Percentiles rank a stretch among this genome's conserved stretches.
Evolutionary conservation across 2,888 invertebrate species (phyloP).

Genomic region (Lochmaea crataegi): DNA sequence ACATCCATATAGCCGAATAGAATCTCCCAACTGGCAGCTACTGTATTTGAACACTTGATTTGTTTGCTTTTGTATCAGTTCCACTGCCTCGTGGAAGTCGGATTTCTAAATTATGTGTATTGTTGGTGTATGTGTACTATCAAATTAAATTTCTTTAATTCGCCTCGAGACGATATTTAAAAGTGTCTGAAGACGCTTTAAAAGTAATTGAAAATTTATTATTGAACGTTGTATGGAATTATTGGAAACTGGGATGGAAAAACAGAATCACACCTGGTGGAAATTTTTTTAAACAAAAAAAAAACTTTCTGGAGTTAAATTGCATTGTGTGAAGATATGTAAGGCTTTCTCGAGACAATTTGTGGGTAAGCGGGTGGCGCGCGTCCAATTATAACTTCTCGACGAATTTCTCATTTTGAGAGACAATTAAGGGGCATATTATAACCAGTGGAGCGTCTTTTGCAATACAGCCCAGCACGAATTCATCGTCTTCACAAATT

Average conservation of each 20-base stretch:
- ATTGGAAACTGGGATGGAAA: no score
- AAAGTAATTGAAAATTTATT: neutral
- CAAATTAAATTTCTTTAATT: constrained; percentile 33
- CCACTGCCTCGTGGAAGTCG: constrained; percentile 32
- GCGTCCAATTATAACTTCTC: constrained; percentile 70
- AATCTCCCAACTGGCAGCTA: constrained; percentile 53
- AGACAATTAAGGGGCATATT: constrained; percentile 69
- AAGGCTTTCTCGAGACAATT: constrained; percentile 53
- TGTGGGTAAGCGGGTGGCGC: constrained; percentile 57
- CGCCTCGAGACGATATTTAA: constrained; percentile 16
- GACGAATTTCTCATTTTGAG: constrained; percentile 70
- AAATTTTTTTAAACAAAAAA: constrained; percentile 4
- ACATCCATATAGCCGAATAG: constrained; percentile 48
- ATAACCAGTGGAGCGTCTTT: constrained; percentile 65
- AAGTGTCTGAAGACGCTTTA: neutral
- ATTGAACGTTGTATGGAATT: neutral
- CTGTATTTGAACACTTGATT: constrained; percentile 57
- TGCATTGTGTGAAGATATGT: constrained; percentile 48
- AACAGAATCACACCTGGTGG: neutral
- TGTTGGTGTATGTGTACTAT: constrained; percentile 1
- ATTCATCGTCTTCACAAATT: constrained; percentile 67
- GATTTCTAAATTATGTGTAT: constrained; percentile 21
- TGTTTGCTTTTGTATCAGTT: constrained; percentile 50
- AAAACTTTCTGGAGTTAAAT: constrained; percentile 43
- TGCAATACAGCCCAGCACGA: constrained; percentile 62